Conservation (phyloP, 2,888 invertebrate species). For the Cheilosia vernalis region DNA sequence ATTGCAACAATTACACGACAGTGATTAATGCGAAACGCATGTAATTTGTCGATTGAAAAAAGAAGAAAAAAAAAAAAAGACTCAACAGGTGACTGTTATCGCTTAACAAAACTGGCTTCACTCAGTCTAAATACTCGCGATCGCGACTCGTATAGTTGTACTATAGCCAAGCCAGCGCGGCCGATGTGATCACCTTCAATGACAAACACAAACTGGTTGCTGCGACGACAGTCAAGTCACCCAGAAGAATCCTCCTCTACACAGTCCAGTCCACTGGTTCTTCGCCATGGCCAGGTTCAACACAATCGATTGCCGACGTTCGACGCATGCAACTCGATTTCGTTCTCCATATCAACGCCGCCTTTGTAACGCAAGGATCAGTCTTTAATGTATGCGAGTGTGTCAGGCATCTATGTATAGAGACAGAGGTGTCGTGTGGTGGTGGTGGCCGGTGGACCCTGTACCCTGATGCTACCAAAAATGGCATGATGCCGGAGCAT, state of each 20-base stretch:
- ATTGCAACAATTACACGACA: conserved; percentile 61
- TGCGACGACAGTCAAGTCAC: conserved; percentile 9
- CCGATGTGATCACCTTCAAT: conserved; percentile 67
- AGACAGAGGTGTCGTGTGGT: neutral
- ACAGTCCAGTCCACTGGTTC: conserved; percentile 5
- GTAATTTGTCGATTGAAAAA: conserved; percentile 57
- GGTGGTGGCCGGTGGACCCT: conserved; percentile 3
- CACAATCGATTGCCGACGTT: conserved; percentile 48
- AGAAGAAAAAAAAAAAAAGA: conserved; percentile 29
- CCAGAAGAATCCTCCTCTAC: conserved; percentile 35
- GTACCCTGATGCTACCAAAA: conserved; percentile 53
- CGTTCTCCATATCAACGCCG: conserved; percentile 45
- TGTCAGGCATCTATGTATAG: no score
- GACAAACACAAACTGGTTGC: conserved; percentile 71
- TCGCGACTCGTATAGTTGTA: conserved; percentile 22
- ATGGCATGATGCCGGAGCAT: conserved; percentile 49
- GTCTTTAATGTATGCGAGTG: neutral
- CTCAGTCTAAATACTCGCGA: conserved; percentile 18
- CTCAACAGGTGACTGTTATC: conserved; percentile 44
- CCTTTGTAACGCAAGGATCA: conserved; percentile 40
- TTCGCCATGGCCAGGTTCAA: conserved; percentile 48
- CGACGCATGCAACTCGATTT: conserved; percentile 59
- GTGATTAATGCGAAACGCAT: conserved; percentile 73
- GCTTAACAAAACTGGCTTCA: conserved; percentile 46
- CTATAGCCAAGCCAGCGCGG: conserved; percentile 12